phyloP scores from a whole-genome alignment of 2,113 vertebrate species.

The Sebastes schlegelii region DNA sequence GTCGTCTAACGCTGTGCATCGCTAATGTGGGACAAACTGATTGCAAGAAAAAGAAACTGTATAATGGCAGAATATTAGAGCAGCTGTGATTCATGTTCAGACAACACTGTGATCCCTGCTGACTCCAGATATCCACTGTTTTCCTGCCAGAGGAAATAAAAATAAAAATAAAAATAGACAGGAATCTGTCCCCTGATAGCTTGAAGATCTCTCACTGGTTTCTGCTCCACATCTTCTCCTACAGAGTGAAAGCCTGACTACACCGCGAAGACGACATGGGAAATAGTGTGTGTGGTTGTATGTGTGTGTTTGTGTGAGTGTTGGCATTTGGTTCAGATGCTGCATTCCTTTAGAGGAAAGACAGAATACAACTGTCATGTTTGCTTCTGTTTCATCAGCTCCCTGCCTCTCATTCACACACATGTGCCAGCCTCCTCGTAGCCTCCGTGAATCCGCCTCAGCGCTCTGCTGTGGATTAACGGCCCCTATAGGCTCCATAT shows the following conservation, averaged over 20 bases:
- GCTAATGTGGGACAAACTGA: not conserved
- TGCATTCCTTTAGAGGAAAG: not conserved
- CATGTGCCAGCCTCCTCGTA: not conserved
- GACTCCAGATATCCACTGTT: slow-evolving; percentile 10
- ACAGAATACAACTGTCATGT: slow-evolving; percentile 17
- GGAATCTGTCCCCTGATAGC: not conserved
- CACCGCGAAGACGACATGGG: not conserved
- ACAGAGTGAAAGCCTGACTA: not conserved
- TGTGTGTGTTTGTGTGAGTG: slow-evolving; percentile 21
- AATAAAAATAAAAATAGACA: slow-evolving; percentile 22
- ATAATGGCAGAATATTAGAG: not conserved
- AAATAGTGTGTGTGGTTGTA: not conserved
- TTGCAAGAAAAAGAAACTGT: not conserved
- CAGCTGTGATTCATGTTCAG: slow-evolving; percentile 5
- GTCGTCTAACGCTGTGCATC: too few relatives aligned
- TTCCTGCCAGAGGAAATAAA: not conserved
- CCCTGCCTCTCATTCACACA: not conserved
- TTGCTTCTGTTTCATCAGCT: slow-evolving; percentile 19
- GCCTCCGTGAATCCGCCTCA: not conserved
- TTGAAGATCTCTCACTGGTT: not conserved
- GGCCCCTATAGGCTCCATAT: slow-evolving; percentile 11
- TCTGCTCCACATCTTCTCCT: not conserved
- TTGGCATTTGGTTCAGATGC: slow-evolving; percentile 1
- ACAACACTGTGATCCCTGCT: not conserved
- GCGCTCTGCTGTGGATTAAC: slow-evolving; percentile 23